A percentile compares a stretch with the other conserved stretches of the same genome.
These are phyloP conservation scores for Epinotia bilunana DNA, from an alignment of 2,888 invertebrate genomes.

Conservation along the genomic window DNA sequence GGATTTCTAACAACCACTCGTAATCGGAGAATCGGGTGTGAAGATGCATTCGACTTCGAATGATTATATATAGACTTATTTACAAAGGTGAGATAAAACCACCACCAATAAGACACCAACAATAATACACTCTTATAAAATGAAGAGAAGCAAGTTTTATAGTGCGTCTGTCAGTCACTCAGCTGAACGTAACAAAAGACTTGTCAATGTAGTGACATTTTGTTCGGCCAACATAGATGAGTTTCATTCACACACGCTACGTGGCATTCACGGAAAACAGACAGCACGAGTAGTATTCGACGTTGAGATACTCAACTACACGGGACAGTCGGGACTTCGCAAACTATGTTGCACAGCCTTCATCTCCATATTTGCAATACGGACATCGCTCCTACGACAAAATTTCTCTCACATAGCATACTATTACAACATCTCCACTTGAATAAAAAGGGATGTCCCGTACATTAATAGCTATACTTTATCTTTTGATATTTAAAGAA, in stretches of 20 bases:
- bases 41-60: too few relatives aligned
- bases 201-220: neutral
- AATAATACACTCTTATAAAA: neutral
- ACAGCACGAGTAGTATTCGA: neutral
- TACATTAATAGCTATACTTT: too few relatives aligned
- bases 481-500: too few relatives aligned
- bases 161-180: slow-evolving; percentile 5
- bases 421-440: too few relatives aligned
- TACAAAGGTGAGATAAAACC: neutral
- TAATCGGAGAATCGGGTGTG: too few relatives aligned
- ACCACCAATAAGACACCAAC: neutral
- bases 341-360: neutral
- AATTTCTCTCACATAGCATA: too few relatives aligned
- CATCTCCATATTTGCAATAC: too few relatives aligned
- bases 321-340: neutral
- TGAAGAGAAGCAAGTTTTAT: neutral
- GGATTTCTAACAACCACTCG: too few relatives aligned
- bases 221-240: neutral
- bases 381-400: too few relatives aligned
- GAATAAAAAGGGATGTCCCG: too few relatives aligned
- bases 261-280: neutral
- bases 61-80: too few relatives aligned
- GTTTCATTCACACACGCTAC: neutral
- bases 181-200: slow-evolving; percentile 2
- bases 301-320: neutral